Conservation (phyloP, 2,797 vertebrate genomes). For the Urocyon cinereoargenteus region DNA sequence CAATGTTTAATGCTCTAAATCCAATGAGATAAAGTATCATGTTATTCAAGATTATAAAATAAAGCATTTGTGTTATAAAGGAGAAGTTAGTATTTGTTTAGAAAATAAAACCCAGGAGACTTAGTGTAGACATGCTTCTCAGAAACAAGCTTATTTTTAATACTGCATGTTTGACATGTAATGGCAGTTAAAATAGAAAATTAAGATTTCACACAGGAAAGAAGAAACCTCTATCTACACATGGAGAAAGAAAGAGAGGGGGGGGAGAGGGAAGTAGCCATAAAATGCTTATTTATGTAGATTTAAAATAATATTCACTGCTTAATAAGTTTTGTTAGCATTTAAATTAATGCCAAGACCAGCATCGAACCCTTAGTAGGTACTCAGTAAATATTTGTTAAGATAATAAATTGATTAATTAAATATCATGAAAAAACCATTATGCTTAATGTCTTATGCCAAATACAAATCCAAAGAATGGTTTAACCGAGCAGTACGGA, state of each 20-base stretch:
- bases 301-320: constrained; percentile 10
- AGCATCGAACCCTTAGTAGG: background rate
- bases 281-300: constrained; percentile 15
- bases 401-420: background rate
- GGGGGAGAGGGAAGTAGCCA: background rate
- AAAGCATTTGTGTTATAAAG: constrained; percentile 45
- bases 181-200: constrained; percentile 49
- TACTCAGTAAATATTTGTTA: background rate
- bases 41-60: constrained; percentile 65
- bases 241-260: background rate
- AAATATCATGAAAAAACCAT: background rate
- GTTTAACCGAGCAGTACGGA: background rate
- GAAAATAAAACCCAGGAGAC: constrained; percentile 52
- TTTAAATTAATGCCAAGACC: constrained; percentile 44
- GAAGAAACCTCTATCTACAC: background rate
- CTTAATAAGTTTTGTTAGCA: constrained; percentile 27
- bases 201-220: constrained; percentile 35
- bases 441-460: background rate
- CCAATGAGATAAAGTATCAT: constrained; percentile 42
- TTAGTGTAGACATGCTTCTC: constrained; percentile 12
- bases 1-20: constrained; percentile 51
- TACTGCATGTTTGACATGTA: constrained; percentile 2
- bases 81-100: constrained; percentile 56
- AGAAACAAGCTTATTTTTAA: constrained; percentile 60
- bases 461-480: background rate